Percentiles rank a stretch among this genome's conserved stretches.
These are phyloP conservation scores for Epinotia brunnichana DNA, from an alignment of 2,888 invertebrate species.

Conservation along the genomic window DNA sequence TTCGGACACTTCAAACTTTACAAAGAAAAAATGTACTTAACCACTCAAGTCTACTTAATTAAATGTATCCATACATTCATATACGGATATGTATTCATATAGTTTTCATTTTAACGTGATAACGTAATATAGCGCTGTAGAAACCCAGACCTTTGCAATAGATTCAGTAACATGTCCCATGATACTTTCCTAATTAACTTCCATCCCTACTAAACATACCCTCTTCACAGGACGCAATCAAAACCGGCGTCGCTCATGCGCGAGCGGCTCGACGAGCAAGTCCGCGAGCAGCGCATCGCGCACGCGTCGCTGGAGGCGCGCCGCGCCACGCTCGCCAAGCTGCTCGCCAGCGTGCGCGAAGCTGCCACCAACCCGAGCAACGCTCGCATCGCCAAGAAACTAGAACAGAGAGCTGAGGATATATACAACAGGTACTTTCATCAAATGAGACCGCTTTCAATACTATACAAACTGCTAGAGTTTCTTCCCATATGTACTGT, in stretches of 20 bases:
- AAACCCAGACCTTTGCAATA: too few relatives aligned
- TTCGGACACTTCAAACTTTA: too few relatives aligned
- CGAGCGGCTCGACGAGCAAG: slow-evolving; percentile 94
- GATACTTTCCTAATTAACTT: background rate
- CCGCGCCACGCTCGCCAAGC: slow-evolving; percentile 91
- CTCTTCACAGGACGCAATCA: slow-evolving; percentile 81
- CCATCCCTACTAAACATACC: background rate
- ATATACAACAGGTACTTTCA: slow-evolving; percentile 86
- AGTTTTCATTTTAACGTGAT: too few relatives aligned
- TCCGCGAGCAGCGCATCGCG: slow-evolving; percentile 92
- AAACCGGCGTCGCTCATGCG: slow-evolving; percentile 94
- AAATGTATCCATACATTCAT: too few relatives aligned
- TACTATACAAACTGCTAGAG: too few relatives aligned
- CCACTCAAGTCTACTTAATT: too few relatives aligned
- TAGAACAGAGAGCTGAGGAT: slow-evolving; percentile 94
- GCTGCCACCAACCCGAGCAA: slow-evolving; percentile 92
- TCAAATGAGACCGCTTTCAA: too few relatives aligned
- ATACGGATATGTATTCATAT: too few relatives aligned
- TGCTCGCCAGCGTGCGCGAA: slow-evolving; percentile 90
- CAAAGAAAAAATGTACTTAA: too few relatives aligned
- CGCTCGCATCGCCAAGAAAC: slow-evolving; percentile 93
- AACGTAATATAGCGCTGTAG: too few relatives aligned
- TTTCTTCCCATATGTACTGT: too few relatives aligned
- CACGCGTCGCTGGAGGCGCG: slow-evolving; percentile 94
- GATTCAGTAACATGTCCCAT: too few relatives aligned